phyloP scores from a whole-genome alignment of 37 sponge, comb jelly and placozoan genomes.

The Petrosia ficiformis region DNA sequence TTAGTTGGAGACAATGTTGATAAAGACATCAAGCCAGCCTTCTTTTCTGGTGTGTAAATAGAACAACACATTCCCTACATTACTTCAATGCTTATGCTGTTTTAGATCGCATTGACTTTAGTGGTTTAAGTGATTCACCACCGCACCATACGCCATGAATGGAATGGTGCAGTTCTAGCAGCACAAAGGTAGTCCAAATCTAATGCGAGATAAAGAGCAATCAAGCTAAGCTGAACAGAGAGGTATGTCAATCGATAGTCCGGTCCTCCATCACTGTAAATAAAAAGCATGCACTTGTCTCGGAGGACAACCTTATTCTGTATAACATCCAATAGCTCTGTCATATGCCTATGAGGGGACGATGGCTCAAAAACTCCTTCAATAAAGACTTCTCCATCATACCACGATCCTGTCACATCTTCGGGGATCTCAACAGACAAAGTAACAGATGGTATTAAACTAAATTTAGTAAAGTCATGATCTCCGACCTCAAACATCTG shows the following conservation, averaged over 20 bases:
- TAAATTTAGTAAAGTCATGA: constrained; percentile 53
- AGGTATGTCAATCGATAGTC: constrained; percentile 37
- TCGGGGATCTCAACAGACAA: constrained; percentile 47
- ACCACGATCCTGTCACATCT: constrained; percentile 28
- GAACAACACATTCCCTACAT: too few relatives aligned
- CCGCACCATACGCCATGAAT: constrained; percentile 53
- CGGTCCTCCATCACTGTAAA: constrained; percentile 65
- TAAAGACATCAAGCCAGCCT: too few relatives aligned
- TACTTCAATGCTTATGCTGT: too few relatives aligned
- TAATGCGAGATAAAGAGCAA: constrained; percentile 18
- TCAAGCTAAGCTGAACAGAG: constrained; percentile 21
- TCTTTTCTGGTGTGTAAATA: too few relatives aligned
- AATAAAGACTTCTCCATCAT: constrained; percentile 33
- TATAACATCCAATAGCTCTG: constrained; percentile 34
- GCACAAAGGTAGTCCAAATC: constrained; percentile 51
- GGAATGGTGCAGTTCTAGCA: constrained; percentile 51
- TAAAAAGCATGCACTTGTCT: constrained; percentile 20
- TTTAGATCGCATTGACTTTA: too few relatives aligned
- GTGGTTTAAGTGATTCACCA: too few relatives aligned
- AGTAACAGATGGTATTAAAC: constrained; percentile 41
- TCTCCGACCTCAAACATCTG: constrained; percentile 32
- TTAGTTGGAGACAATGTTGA: too few relatives aligned
- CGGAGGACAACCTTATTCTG: background rate
- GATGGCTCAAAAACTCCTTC: constrained; percentile 54
- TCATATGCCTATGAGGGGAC: constrained; percentile 44